Evolutionary conservation across 2,113 vertebrate genomes (phyloP).

Genomic region (Brachypodius melanocephalos): DNA sequence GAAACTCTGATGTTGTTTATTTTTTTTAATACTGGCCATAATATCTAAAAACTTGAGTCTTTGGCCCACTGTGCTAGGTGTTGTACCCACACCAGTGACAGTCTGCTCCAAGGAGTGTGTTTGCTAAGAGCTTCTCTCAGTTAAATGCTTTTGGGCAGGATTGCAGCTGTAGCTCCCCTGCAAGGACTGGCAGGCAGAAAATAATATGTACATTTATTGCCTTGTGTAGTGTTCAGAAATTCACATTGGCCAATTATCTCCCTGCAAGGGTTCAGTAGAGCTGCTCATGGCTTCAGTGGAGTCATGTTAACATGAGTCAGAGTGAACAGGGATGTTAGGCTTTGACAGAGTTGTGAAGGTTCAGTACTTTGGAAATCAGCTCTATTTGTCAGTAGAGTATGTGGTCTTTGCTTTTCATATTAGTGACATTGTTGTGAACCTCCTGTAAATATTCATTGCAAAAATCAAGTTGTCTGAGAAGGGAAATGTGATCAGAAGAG

Average conservation of each 20-base stretch:
- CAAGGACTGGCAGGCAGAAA: neutral
- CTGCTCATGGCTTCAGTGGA: neutral
- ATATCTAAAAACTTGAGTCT: neutral
- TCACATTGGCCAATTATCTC: neutral
- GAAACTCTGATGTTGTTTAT: neutral
- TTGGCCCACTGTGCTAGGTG: neutral
- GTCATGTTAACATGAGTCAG: neutral
- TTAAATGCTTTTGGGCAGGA: neutral
- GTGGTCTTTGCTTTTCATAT: neutral
- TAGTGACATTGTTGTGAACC: neutral
- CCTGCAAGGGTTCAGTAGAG: neutral
- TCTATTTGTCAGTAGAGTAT: neutral
- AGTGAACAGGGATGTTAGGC: neutral
- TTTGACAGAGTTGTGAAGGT: neutral
- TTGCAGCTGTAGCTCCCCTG: neutral
- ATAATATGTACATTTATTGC: neutral
- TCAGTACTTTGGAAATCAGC: conserved; percentile 2
- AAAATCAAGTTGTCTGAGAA: conserved; percentile 44
- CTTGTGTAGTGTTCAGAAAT: neutral
- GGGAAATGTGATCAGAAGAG: conserved; percentile 6
- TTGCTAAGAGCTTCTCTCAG: neutral
- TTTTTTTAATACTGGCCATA: neutral
- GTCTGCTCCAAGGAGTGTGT: neutral
- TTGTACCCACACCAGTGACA: neutral
- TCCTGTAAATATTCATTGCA: conserved; percentile 36